Percentiles rank a stretch among this genome's conserved stretches.
Conservation (phyloP, 2,888 invertebrate species). For the Melikaiella ostensackeni region DNA sequence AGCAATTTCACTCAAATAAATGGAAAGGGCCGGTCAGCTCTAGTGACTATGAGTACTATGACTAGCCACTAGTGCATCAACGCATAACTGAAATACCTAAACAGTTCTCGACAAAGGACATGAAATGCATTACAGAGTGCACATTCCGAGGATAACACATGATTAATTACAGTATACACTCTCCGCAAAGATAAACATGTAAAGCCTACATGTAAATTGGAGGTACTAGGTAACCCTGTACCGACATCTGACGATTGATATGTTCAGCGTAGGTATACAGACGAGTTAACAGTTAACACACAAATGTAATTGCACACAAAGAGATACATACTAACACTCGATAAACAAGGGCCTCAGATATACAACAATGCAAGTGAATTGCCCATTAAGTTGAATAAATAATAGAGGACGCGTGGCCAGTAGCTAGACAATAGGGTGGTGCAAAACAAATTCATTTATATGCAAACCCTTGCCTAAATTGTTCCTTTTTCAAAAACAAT, state of each 20-base stretch:
- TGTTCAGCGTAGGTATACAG: slow-evolving; percentile 37
- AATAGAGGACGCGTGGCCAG: slow-evolving; percentile 38
- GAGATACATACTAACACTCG: slow-evolving; percentile 29
- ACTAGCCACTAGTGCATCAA: slow-evolving; percentile 21
- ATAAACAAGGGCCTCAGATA: slow-evolving; percentile 35
- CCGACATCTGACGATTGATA: slow-evolving; percentile 37
- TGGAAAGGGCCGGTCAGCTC: not conserved
- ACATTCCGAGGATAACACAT: slow-evolving; percentile 30
- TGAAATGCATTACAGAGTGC: slow-evolving; percentile 35
- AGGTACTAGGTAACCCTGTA: slow-evolving; percentile 21
- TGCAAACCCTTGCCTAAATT: not conserved
- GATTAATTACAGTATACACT: slow-evolving; percentile 29
- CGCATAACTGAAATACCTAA: slow-evolving; percentile 34
- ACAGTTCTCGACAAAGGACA: slow-evolving; percentile 39
- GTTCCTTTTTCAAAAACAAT: not conserved
- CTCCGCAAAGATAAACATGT: slow-evolving; percentile 32
- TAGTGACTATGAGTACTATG: not conserved
- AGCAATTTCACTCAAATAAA: not conserved
- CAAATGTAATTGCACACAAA: slow-evolving; percentile 19
- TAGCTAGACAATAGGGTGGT: slow-evolving; percentile 19
- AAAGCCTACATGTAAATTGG: slow-evolving; percentile 27
- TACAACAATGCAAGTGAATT: slow-evolving; percentile 34
- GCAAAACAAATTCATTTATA: not conserved
- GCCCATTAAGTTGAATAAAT: slow-evolving; percentile 20
- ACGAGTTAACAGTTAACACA: slow-evolving; percentile 27